A percentile compares a stretch with the other conserved stretches of the same genome.
Evolutionary conservation across 2,888 invertebrate genomes (phyloP).

Genomic region (Chrysolina americana): DNA sequence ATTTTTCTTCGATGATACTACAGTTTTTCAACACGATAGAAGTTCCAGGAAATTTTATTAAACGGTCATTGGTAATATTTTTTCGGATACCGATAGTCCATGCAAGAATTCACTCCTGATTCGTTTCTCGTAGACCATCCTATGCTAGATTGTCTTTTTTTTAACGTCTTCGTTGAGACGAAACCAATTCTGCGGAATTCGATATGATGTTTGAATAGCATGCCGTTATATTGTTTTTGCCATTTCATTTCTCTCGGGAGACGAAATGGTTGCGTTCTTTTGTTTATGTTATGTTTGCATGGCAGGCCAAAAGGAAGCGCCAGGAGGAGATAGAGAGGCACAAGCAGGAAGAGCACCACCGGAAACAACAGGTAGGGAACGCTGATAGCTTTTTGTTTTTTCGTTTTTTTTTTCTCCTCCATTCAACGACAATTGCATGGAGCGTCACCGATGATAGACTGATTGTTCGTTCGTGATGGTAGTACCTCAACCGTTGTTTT

Average conservation of each 20-base stretch:
- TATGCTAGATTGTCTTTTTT: background rate
- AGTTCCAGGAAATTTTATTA: too few species aligned
- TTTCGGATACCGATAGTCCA: too few species aligned
- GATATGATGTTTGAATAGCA: background rate
- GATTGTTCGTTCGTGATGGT: background rate
- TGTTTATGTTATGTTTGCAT: conserved; percentile 66
- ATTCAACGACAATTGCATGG: conserved; percentile 2
- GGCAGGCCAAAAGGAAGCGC: conserved; percentile 87
- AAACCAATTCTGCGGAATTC: background rate
- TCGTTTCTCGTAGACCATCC: background rate
- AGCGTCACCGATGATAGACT: background rate
- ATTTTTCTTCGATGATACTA: too few species aligned
- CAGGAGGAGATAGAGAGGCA: conserved; percentile 90
- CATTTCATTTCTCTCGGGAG: background rate
- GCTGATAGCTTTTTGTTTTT: conserved; percentile 8
- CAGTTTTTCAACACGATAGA: too few species aligned
- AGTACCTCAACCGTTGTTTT: conserved; percentile 25
- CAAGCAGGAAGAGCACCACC: conserved; percentile 86
- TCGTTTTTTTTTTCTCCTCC: background rate
- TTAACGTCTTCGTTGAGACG: background rate
- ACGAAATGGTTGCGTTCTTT: conserved; percentile 25
- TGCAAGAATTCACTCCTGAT: background rate
- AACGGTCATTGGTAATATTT: too few species aligned
- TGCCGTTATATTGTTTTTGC: background rate
- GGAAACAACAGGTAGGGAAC: conserved; percentile 84